Base-by-base conservation (phyloP, 1,140 invertebrate species). In the Drosophila erecta region DNA sequence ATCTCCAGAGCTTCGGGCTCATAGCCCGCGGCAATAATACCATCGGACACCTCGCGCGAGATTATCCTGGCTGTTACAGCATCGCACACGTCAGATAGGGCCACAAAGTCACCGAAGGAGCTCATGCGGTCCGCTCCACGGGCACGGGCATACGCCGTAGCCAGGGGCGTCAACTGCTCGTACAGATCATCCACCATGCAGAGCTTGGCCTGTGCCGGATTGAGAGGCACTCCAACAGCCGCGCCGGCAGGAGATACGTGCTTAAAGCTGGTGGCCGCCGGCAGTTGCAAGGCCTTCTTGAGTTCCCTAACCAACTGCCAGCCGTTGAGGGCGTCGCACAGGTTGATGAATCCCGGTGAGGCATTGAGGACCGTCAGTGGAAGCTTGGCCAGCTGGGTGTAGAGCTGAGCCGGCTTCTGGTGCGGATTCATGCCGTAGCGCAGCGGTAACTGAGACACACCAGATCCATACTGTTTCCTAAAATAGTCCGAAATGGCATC, bases 61-160 rank as follows among this genome's bases (percentile, higher is more conserved):
- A 96, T 95, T 20, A 96, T 95, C 76, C 93, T 94, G 0, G 96
- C 98, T 0, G 98, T 99, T 12, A 95, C 75, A 27, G 94, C 94
- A 93, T 99, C 99, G 92, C 98, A 99, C 2, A 93, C 86, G 90
- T 99, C 98, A 0, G 98, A 99, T 0, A 99, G 91, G 11, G 98
- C 98, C 40, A 99, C 95, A 92, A 99, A 99, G 93, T 99, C 99
- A 0, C 99, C 98, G 93, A 99, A 99, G 11, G 98, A 99, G 5
- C 98, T 99, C 99, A 99, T 99, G 56, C 99, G 95, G 93, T 99
- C 99, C 15, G 98, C 98, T 37, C 98, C 98, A 93, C 99, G 94
- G 0, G 98, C 99, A 67, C 98, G 93, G 0, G 98, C 98, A 93
- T 99, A 99, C 2, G 99, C 99, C 11, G 94, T 95, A 0, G 98